Evolutionary conservation across 2,888 invertebrate genomes (phyloP).

Genomic region (Lottia gigantea): DNA sequence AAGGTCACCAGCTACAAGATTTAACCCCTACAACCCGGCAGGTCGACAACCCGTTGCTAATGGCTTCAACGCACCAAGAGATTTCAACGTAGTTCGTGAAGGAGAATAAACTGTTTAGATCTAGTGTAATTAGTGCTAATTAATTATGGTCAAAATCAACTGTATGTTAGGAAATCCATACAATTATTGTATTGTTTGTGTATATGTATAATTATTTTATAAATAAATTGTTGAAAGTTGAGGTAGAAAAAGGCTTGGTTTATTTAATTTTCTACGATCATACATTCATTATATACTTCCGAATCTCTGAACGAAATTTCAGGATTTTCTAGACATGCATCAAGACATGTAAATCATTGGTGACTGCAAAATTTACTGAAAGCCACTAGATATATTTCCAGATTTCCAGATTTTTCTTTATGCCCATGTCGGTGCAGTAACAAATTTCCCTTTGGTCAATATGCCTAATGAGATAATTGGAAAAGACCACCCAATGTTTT

Average conservation of each 20-base stretch:
- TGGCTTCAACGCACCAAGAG: constrained; percentile 24
- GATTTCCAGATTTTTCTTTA: too few relatives aligned
- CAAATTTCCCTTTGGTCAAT: too few relatives aligned
- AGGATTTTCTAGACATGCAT: too few relatives aligned
- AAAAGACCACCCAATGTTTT: too few relatives aligned
- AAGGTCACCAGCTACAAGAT: constrained; percentile 15
- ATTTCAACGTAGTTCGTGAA: constrained; percentile 28
- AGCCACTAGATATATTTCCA: too few relatives aligned
- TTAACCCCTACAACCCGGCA: constrained; percentile 18
- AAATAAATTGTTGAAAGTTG: constrained; percentile 10
- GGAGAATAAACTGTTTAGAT: constrained; percentile 19
- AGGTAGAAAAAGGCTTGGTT: background rate
- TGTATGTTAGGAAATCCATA: constrained; percentile 5
- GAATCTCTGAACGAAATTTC: too few relatives aligned
- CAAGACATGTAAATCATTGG: too few relatives aligned
- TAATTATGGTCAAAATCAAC: background rate
- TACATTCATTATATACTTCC: too few relatives aligned
- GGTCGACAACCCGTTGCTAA: constrained; percentile 14
- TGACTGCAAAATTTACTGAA: too few relatives aligned
- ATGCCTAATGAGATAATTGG: too few relatives aligned
- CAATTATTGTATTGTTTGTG: constrained; percentile 2
- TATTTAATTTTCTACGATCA: background rate
- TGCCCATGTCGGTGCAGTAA: too few relatives aligned
- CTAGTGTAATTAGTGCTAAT: constrained; percentile 5
- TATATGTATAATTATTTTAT: constrained; percentile 11